Evolutionary conservation across 1,140 invertebrate genomes (phyloP), one percentile per base, ranked within the genome.

Genomic region (Formica selysi): DNA sequence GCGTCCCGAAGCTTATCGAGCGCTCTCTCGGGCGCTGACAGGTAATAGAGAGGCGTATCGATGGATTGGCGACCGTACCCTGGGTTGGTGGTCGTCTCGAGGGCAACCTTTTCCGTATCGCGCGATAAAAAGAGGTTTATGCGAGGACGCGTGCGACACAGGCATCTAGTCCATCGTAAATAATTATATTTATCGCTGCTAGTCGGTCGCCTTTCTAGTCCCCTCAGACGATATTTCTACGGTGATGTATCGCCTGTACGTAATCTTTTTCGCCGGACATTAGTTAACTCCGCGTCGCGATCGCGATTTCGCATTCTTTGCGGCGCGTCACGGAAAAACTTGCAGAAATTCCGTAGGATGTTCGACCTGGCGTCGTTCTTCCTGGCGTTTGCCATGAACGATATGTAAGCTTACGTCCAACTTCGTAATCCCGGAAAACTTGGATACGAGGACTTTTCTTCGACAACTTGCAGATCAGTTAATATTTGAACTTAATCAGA

Each of bases 31-130:
- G 32, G 2, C 48, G 65, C 65, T 85, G 76, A 88, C 83, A 88
- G 61, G 86, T 89, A 79, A 64, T 51, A 79, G 71, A 76, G 86
- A 86, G 85, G 74, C 59, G 59, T 83, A 74, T 74, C 68, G 79
- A 83, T 44, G 54, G 79, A 83, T 83, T 32, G 67, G 22, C 73
- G 48, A 51, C 48, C 48, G 16, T 59, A n/a, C n/a, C n/a, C 64
- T 48, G 48, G 16, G 68, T 86, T 65, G 51, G 8, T 38, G 32
- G 26, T 62, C 41, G 44, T 54, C 62, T 48, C 54, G 62, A 36
- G 62, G 26, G 26, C 26, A 62, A 51, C 65, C 86, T 88, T 73
- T 80, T 84, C 51, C 70, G 68, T 59, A 85, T 74, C 48, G 48
- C 16, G 38, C 22, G 73, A 65, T 71, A 74, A 61, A 81, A 74